Percentiles rank a stretch among this genome's conserved stretches.
Conservation (phyloP, 2,797 vertebrate species). For the Dicrostonyx torquatus region DNA sequence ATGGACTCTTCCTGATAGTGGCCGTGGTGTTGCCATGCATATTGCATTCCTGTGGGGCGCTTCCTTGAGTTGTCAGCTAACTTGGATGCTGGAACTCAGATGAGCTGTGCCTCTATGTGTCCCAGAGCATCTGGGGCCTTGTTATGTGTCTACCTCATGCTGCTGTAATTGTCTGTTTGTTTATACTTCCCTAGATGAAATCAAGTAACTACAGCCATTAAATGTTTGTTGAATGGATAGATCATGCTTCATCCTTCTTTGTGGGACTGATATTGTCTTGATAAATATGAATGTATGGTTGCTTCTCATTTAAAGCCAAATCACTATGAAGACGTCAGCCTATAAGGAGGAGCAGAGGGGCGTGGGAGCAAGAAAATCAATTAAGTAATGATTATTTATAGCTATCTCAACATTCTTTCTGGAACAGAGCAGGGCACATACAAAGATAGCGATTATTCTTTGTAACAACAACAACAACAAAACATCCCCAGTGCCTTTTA, state of each 20-base stretch:
- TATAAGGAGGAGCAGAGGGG: not conserved
- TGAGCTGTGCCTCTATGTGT: not conserved
- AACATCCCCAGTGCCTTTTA: not conserved
- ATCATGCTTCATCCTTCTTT: not conserved
- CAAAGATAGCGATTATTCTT: slow-evolving; percentile 39
- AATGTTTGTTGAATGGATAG: slow-evolving; percentile 20
- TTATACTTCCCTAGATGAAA: not conserved
- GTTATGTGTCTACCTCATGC: not conserved
- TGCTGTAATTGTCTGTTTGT: not conserved
- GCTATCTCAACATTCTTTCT: not conserved
- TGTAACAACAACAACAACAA: not conserved
- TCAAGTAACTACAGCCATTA: not conserved
- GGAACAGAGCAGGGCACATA: slow-evolving; percentile 27
- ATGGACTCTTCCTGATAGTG: not conserved
- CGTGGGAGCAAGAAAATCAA: not conserved
- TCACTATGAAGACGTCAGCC: not conserved
- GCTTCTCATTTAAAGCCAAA: slow-evolving; percentile 30
- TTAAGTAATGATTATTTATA: slow-evolving; percentile 47
- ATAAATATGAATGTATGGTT: not conserved
- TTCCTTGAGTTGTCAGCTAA: not conserved
- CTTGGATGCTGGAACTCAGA: not conserved
- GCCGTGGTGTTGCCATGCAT: accelerated
- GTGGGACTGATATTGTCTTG: not conserved
- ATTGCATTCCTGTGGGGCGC: not conserved
- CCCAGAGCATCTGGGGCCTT: not conserved